phyloP scores from a whole-genome alignment of 2,888 invertebrate species.

The Lepidocyrtinus sp. region DNA sequence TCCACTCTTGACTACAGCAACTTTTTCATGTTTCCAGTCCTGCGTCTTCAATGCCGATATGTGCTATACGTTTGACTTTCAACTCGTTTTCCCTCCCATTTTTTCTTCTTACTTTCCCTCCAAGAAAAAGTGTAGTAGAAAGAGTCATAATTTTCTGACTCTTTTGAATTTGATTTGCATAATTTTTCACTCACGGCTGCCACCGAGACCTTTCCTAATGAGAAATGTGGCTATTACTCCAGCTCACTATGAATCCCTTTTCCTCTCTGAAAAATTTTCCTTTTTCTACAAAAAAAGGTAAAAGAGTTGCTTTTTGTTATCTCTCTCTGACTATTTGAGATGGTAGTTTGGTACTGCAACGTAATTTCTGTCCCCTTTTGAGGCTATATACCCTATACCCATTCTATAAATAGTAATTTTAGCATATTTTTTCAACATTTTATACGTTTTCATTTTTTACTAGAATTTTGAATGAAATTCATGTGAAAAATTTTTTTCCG shows the following conservation, averaged over 20 bases:
- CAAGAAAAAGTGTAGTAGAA: constrained; percentile 45
- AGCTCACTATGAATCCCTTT: constrained; percentile 41
- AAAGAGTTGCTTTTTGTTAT: constrained; percentile 30
- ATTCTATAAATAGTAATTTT: too few species aligned
- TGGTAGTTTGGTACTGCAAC: too few species aligned
- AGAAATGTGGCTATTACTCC: constrained; percentile 67
- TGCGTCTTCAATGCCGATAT: too few species aligned
- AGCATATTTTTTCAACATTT: constrained; percentile 31
- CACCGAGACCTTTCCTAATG: constrained; percentile 68
- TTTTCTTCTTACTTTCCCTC: constrained; percentile 52
- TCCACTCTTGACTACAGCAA: too few species aligned
- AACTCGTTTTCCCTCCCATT: constrained; percentile 49
- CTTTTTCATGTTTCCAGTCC: too few species aligned
- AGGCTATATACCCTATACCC: too few species aligned
- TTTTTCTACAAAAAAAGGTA: not conserved
- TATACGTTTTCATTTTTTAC: constrained; percentile 25
- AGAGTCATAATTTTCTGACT: constrained; percentile 70
- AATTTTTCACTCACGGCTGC: constrained; percentile 70
- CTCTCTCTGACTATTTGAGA: constrained; percentile 43
- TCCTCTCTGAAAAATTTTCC: too few species aligned
- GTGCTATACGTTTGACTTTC: too few species aligned
- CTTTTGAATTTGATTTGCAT: constrained; percentile 70
- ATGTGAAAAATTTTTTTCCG: constrained; percentile 28
- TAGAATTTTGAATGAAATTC: constrained; percentile 22
- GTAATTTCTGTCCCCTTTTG: constrained; percentile 26